Base-by-base conservation (phyloP, 1,140 invertebrate genomes). In the Magallana angulata region DNA sequence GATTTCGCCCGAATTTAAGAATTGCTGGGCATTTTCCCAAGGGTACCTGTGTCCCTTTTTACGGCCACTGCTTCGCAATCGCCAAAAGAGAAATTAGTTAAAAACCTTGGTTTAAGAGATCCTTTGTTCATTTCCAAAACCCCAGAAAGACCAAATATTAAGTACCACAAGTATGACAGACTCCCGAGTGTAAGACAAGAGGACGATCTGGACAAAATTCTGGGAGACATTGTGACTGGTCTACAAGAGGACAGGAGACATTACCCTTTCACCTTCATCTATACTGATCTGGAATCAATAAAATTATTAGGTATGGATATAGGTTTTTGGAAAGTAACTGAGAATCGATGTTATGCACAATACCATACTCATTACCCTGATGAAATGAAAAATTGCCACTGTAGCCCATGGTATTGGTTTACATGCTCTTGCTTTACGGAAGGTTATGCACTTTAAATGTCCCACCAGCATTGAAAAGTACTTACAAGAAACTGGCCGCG, bases 301-400 rank as follows among this genome's bases (percentile, higher is more conserved):
- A n/a, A n/a, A n/a, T n/a, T n/a, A n/a, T 91, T n/a, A 88, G 90
- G 9, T 91, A 91, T 85, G 85, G 62, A 18, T 91, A 87, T 56
- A 68, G 88, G 60, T 91, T 82, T 82, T 9, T 90, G 16, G 24
- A 48, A 14, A 18, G 64, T 58, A 18, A 64, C 89, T 76, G 85
- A 90, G 81, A 89, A 90, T 16, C 68, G 87, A 82, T 86, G 88
- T n/a, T 89, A 90, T 86, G 88, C 80, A n/a, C n/a, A n/a, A n/a
- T n/a, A n/a, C n/a, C n/a, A n/a, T n/a, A n/a, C n/a, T n/a, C n/a
- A n/a, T n/a, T 90, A 91, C 57, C 85, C 88, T 16, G 18, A 86
- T 16, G 71, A 82, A 76, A 90, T 91, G 88, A 89, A 90, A 88
- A 30, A 89, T 89, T 12, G 89, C 89, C 56, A 91, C 88, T 36